A percentile compares a stretch with the other conserved stretches of the same genome.
Conservation (phyloP, 2,113 vertebrate genomes). For the Pipa parva region DNA sequence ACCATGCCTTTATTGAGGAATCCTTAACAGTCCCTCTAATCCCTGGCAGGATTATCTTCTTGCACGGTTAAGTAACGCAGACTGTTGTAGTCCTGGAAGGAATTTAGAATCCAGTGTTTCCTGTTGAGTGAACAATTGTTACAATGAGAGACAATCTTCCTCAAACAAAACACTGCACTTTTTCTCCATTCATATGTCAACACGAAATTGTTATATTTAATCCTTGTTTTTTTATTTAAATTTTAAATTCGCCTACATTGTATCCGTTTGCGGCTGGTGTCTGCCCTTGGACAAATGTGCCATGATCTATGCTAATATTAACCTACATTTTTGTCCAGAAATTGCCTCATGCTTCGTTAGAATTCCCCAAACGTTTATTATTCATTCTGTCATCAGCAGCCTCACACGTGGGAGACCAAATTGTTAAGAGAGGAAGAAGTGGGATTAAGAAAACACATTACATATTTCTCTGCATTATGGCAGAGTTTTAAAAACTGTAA, state of each 20-base stretch:
- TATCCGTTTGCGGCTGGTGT: slow-evolving; percentile 5
- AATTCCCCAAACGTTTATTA: slow-evolving; percentile 19
- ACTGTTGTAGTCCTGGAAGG: not conserved
- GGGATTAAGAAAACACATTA: slow-evolving; percentile 20
- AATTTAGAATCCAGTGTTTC: not conserved
- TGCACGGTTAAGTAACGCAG: slow-evolving; percentile 26
- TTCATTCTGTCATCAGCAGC: slow-evolving; percentile 23
- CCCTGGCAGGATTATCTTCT: slow-evolving; percentile 24
- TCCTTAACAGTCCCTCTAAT: no score
- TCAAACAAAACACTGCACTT: slow-evolving; percentile 25
- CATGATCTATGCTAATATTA: slow-evolving; percentile 1
- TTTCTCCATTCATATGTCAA: slow-evolving; percentile 3
- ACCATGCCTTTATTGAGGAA: no score
- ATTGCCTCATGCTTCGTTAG: not conserved
- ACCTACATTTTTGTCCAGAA: not conserved
- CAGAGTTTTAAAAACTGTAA: no score
- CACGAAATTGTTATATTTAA: slow-evolving; percentile 15
- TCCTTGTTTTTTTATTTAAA: slow-evolving; percentile 10
- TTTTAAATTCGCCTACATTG: slow-evolving; percentile 13
- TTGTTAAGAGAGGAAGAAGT: not conserved
- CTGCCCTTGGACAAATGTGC: not conserved
- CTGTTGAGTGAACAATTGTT: not conserved
- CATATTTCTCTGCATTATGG: no score
- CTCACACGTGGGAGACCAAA: not conserved
- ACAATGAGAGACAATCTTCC: slow-evolving; percentile 13